Base-by-base conservation (phyloP, 2,888 invertebrate genomes). In the Sinelater perroti region DNA sequence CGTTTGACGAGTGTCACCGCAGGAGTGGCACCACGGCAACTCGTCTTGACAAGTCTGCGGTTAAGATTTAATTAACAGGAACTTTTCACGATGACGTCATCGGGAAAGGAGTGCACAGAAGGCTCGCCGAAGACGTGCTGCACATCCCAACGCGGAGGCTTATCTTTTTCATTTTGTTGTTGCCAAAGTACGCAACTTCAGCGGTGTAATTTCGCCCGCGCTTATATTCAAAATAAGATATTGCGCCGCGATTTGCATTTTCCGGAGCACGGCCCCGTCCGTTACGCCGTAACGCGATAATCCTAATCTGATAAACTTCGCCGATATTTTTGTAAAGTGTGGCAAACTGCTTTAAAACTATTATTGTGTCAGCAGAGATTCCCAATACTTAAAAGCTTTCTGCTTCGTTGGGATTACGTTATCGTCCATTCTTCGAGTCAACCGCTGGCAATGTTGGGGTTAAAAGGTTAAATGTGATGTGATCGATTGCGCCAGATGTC, bases 51-150 rank as follows among this genome's bases (percentile, higher is more conserved):
- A 45, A 51, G 35, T 56, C 17, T 60, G 60, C 52, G 60, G 57
- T 63, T 58, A 52, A 63, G 57, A 63, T 63, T 63, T 63, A 63
- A 63, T 63, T 63, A 63, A 60, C 58, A 44, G 24, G 44, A 60
- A 57, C 60, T 63, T 63, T 63, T 60, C 52, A 60, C 49, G 33
- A 28, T 38, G 45, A 47, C 35, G 49, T 47, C 14, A 11, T 20
- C 10, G 18, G 20, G n/a, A n/a, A n/a, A n/a, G n/a, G n/a, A n/a
- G 21, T 21, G 38, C 16, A 38, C 7, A 10, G 20, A 11, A 36
- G 38, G 38, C n/a, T n/a, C n/a, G 20, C 11, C 21, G 20, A 38
- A 18, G 21, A 38, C 38, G 38, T 18, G 20, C 11, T 20, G 38
- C n/a, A n/a, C n/a, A n/a, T n/a, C n/a, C n/a, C 38, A 18, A 11